phyloP scores from a whole-genome alignment of 2,888 invertebrate genomes.

The Trissonchulus latispiculum region DNA sequence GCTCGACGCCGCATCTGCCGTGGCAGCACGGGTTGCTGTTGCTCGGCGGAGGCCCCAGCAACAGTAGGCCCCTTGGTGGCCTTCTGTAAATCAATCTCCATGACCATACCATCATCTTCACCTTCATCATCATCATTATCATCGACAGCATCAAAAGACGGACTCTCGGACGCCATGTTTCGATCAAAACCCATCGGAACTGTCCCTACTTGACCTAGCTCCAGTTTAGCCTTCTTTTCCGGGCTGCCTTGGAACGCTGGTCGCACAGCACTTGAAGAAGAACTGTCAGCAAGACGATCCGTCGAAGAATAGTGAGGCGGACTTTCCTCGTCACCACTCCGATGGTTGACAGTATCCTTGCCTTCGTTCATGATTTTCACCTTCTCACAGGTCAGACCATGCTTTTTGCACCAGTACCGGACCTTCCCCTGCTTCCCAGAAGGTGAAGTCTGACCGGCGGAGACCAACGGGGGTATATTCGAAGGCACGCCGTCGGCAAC shows the following conservation, averaged over 20 bases:
- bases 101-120: background rate
- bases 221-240: background rate
- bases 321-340: too few relatives aligned
- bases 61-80: background rate
- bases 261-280: too few relatives aligned
- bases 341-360: background rate
- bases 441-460: too few relatives aligned
- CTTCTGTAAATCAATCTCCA: too few relatives aligned
- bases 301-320: too few relatives aligned
- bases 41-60: background rate
- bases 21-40: too few relatives aligned
- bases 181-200: background rate
- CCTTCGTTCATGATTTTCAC: conserved; percentile 18
- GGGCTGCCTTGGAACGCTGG: too few relatives aligned
- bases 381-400: conserved; percentile 22
- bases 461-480: too few relatives aligned
- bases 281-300: background rate
- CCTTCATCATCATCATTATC: background rate
- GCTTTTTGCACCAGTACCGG: conserved; percentile 22
- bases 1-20: too few relatives aligned
- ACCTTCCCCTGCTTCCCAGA: background rate
- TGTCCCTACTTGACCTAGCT: too few relatives aligned
- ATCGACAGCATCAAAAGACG: background rate
- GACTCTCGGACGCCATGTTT: too few relatives aligned
- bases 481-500: too few relatives aligned